A percentile compares a stretch with the other conserved stretches of the same genome.
These are phyloP conservation scores for Aphodius granarius DNA, from an alignment of 2,888 invertebrate species.

Conservation along the genomic window DNA sequence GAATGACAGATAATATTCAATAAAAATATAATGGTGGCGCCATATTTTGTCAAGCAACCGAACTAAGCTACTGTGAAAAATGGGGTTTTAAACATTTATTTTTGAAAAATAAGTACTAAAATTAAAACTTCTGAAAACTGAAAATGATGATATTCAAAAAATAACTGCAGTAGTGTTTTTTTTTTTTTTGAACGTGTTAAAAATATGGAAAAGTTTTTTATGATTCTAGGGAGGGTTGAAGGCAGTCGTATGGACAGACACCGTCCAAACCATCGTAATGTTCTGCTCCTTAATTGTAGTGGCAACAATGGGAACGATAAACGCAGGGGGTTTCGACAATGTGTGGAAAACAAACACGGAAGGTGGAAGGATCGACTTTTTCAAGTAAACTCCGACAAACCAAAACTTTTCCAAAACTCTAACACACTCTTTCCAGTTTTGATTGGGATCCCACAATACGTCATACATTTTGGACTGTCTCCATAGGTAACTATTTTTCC, in stretches of 20 bases:
- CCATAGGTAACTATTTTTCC: slow-evolving; percentile 76
- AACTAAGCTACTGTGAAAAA: neutral
- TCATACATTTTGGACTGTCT: slow-evolving; percentile 80
- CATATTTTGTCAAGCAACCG: neutral
- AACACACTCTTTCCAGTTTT: slow-evolving; percentile 58
- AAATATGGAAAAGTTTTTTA: slow-evolving; percentile 4
- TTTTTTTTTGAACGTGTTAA: too few relatives aligned
- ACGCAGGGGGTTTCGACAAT: slow-evolving; percentile 65
- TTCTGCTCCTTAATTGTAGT: slow-evolving; percentile 70
- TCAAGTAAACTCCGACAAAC: slow-evolving; percentile 59
- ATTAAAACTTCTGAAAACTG: too few relatives aligned
- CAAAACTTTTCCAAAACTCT: neutral
- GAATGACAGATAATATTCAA: neutral
- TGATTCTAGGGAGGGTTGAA: slow-evolving; percentile 71
- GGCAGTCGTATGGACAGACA: slow-evolving; percentile 82
- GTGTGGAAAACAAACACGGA: slow-evolving; percentile 64
- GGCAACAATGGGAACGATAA: slow-evolving; percentile 65
- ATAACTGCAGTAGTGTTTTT: neutral
- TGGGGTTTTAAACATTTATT: too few relatives aligned
- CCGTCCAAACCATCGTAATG: slow-evolving; percentile 74
- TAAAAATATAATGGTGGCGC: neutral
- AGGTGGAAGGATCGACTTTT: slow-evolving; percentile 70
- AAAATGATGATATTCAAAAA: too few relatives aligned
- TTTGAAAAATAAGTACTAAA: too few relatives aligned
- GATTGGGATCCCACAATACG: slow-evolving; percentile 74